A percentile compares a stretch with the other conserved stretches of the same genome.
phyloP scores from a whole-genome alignment of 2,888 invertebrate genomes.

The Phortica okadai region DNA sequence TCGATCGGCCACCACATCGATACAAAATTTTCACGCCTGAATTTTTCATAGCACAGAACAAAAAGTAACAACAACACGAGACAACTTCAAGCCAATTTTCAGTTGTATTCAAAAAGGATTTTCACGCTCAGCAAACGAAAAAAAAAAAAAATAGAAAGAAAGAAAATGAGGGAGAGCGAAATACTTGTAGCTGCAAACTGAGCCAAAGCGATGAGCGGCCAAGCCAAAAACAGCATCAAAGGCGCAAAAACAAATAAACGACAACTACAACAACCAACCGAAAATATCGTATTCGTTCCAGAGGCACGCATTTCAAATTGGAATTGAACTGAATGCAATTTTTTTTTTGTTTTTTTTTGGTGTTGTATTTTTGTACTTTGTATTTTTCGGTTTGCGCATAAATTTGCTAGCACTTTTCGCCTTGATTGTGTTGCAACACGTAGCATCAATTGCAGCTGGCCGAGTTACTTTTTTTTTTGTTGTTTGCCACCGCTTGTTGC shows the following conservation, averaged over 20 bases:
- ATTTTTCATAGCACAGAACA: neutral
- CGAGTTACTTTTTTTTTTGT: neutral
- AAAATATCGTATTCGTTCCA: conserved; percentile 39
- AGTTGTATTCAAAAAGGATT: conserved; percentile 3
- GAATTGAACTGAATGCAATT: conserved; percentile 50
- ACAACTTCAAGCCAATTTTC: conserved; percentile 5
- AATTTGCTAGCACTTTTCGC: neutral
- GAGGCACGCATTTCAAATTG: conserved; percentile 67
- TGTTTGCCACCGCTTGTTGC: neutral
- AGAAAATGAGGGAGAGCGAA: neutral
- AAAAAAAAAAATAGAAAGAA: neutral
- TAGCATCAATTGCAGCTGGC: neutral
- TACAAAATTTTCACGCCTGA: conserved; percentile 9
- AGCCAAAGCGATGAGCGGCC: neutral
- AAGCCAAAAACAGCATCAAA: neutral
- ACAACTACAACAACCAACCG: too few relatives aligned
- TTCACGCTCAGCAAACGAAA: conserved; percentile 16
- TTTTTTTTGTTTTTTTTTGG: neutral
- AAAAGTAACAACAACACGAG: neutral
- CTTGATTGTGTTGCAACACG: neutral
- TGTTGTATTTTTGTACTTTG: neutral
- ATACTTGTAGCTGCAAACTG: neutral
- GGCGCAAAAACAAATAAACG: neutral
- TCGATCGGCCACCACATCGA: neutral
- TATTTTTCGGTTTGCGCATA: neutral